phyloP scores from a whole-genome alignment of 92 coral and sea anemone genomes.

The Epizoanthus ramosus region DNA sequence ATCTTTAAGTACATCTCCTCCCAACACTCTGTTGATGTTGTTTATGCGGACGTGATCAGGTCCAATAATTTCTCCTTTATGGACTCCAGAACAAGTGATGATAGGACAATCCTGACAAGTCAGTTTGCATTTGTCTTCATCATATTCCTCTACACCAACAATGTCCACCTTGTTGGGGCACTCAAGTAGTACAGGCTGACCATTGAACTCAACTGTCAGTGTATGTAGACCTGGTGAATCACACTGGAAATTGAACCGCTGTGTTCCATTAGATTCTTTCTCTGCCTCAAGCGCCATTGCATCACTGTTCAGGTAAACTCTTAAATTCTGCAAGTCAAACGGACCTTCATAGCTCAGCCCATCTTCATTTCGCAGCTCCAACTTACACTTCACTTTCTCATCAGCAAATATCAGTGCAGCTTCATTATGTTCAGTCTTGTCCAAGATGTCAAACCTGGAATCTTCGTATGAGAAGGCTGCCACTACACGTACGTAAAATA shows the following conservation, averaged over 20 bases:
- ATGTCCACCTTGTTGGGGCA: constrained; percentile 1
- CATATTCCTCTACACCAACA: constrained; percentile 23
- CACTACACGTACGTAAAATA: constrained; percentile 8
- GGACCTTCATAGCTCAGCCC: constrained; percentile 4
- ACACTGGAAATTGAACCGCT: neutral
- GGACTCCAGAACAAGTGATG: too few relatives aligned
- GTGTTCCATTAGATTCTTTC: neutral
- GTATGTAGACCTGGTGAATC: neutral
- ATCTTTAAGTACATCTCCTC: neutral
- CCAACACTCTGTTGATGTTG: too few relatives aligned
- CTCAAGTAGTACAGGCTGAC: neutral
- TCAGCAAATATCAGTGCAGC: constrained; percentile 9
- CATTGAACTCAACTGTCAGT: neutral
- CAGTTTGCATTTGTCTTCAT: neutral
- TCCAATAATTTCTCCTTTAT: too few relatives aligned
- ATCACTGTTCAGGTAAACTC: neutral
- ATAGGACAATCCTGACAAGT: neutral
- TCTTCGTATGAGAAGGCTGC: constrained; percentile 1
- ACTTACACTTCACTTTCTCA: constrained; percentile 2
- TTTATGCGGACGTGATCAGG: too few relatives aligned
- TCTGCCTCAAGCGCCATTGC: neutral
- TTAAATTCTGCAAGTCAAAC: neutral
- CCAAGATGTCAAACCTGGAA: constrained; percentile 14
- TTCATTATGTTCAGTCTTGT: neutral
- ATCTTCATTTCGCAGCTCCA: constrained; percentile 15